Evolutionary conservation across 1,140 invertebrate genomes (phyloP).

Genomic region (Drosophila repletoides): DNA sequence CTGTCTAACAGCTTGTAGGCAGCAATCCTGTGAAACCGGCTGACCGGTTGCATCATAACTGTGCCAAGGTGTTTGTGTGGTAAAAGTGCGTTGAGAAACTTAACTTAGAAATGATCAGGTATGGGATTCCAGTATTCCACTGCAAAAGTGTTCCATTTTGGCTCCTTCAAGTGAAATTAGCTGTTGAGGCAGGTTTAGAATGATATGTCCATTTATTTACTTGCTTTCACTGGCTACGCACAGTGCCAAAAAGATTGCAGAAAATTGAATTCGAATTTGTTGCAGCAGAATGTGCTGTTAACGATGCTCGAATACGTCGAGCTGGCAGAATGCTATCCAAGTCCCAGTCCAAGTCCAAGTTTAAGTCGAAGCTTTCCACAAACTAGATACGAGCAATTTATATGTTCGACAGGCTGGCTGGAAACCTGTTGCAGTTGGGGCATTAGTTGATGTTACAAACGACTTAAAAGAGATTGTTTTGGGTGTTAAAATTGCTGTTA

Average conservation of each 20-base stretch:
- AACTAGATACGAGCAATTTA: neutral
- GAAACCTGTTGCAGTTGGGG: conserved; percentile 29
- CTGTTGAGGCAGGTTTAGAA: conserved; percentile 43
- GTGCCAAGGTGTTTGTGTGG: conserved; percentile 24
- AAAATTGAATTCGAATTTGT: conserved; percentile 6
- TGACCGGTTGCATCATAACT: conserved; percentile 56
- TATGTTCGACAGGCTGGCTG: neutral
- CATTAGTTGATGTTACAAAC: neutral
- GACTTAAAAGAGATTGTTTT: conserved; percentile 9
- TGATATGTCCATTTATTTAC: conserved; percentile 42
- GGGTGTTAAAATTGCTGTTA: conserved; percentile 47
- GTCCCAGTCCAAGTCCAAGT: no score
- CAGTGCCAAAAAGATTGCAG: neutral
- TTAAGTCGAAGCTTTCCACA: conserved; percentile 14
- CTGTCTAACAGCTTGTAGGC: conserved; percentile 30
- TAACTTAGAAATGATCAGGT: conserved; percentile 2
- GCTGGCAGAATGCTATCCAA: neutral
- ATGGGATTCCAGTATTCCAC: no score
- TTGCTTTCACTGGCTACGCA: conserved; percentile 59
- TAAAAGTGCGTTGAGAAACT: conserved; percentile 65
- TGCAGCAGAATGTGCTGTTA: conserved; percentile 13
- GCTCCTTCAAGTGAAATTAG: conserved; percentile 24
- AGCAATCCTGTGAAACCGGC: conserved; percentile 48
- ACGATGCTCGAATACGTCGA: conserved; percentile 12
- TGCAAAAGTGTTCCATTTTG: conserved; percentile 48